Percentiles rank a stretch among this genome's conserved stretches.
Evolutionary conservation across 2,113 vertebrate species (phyloP).

Genomic region (human): GRCh38 chr1:25904501-25905000

Average conservation of each 20-base stretch:
- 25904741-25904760: constrained; percentile 73
- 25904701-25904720: constrained; percentile 71
- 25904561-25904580: constrained; percentile 35
- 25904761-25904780: constrained; percentile 70
- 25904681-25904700: constrained; percentile 73
- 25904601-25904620: constrained; percentile 30
- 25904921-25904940: background rate
- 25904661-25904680: constrained; percentile 89
- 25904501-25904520: background rate
- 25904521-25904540: constrained; percentile 34
- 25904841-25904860: constrained; percentile 13
- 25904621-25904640: background rate
- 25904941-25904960: constrained; percentile 38
- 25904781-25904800: constrained; percentile 51
- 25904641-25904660: constrained; percentile 68
- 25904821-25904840: constrained; percentile 54
- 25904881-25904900: constrained; percentile 18
- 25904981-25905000: background rate
- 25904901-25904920: background rate
- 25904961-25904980: background rate
- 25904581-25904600: constrained; percentile 6
- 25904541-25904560: constrained; percentile 28
- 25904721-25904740: constrained; percentile 66
- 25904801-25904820: constrained; percentile 51
- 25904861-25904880: background rate